Evolutionary conservation across 2,888 invertebrate genomes (phyloP).

Genomic region (Stenurella melanura): DNA sequence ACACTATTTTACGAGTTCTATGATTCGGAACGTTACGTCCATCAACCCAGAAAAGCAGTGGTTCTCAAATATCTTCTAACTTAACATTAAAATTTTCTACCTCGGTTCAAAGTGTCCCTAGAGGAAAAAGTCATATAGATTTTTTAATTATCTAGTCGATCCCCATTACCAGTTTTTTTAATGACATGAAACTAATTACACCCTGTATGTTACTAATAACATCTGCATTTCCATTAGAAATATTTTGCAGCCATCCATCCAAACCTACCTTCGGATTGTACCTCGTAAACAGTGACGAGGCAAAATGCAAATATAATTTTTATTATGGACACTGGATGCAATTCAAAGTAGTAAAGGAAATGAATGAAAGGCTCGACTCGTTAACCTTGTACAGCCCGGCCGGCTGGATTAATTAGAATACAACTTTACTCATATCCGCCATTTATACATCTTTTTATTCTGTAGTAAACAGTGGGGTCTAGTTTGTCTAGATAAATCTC

Average conservation of each 20-base stretch:
- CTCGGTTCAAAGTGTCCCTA: no score
- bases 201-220: no score
- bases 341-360: conserved; percentile 48
- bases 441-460: conserved; percentile 25
- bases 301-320: conserved; percentile 31
- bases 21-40: no score
- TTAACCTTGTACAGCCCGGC: conserved; percentile 56
- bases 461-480: conserved; percentile 17
- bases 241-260: background rate
- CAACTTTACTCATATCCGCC: conserved; percentile 36
- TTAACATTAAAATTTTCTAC: no score
- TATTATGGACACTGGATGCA: conserved; percentile 24
- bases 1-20: no score
- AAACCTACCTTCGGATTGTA: background rate
- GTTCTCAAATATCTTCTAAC: no score
- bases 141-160: no score
- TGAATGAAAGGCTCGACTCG: conserved; percentile 58
- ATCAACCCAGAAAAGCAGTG: no score
- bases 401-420: conserved; percentile 51
- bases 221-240: no score
- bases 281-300: conserved; percentile 25
- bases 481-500: conserved; percentile 32
- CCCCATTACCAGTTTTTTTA: no score
- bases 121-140: no score
- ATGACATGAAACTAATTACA: no score